These are phyloP conservation scores for Amaurobius ferox DNA, from an alignment of 2,888 invertebrate species.

Conservation along the genomic window DNA sequence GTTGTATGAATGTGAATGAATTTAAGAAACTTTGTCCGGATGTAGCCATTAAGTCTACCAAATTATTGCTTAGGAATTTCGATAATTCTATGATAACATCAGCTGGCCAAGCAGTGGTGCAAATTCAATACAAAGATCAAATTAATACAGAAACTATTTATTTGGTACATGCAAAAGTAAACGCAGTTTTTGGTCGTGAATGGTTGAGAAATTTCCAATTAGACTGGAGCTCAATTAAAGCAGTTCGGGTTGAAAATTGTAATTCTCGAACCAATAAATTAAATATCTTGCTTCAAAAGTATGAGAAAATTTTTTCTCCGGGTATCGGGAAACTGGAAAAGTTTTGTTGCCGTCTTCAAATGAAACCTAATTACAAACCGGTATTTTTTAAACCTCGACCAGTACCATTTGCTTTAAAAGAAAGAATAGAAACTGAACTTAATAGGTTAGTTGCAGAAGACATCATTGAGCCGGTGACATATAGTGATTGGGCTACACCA, in stretches of 20 bases:
- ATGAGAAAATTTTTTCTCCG: conserved; percentile 44
- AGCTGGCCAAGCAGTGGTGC: conserved; percentile 55
- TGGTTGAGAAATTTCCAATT: conserved; percentile 8
- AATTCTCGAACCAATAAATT: conserved; percentile 47
- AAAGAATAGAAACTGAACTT: conserved; percentile 49
- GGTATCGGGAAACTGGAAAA: conserved; percentile 47
- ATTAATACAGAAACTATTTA: conserved; percentile 47
- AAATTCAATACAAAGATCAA: conserved; percentile 50
- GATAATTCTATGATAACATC: conserved; percentile 53
- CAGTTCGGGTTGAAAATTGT: conserved; percentile 47
- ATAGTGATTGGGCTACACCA: conserved; percentile 49
- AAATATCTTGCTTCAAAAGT: conserved; percentile 49
- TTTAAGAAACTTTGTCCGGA: conserved; percentile 53
- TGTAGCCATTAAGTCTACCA: conserved; percentile 52
- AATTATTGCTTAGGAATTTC: conserved; percentile 53
- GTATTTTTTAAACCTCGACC: conserved; percentile 54
- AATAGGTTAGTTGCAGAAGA: conserved; percentile 47
- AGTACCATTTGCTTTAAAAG: conserved; percentile 52
- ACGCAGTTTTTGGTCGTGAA: conserved; percentile 37
- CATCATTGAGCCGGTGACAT: conserved; percentile 53
- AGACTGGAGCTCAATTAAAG: conserved; percentile 35
- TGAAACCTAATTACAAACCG: conserved; percentile 53
- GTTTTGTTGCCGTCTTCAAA: conserved; percentile 51
- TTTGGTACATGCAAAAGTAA: conserved; percentile 49
- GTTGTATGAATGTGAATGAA: conserved; percentile 42